These are phyloP conservation scores for Gisinianus flammeolus DNA, from an alignment of 2,888 invertebrate species.

Conservation along the genomic window DNA sequence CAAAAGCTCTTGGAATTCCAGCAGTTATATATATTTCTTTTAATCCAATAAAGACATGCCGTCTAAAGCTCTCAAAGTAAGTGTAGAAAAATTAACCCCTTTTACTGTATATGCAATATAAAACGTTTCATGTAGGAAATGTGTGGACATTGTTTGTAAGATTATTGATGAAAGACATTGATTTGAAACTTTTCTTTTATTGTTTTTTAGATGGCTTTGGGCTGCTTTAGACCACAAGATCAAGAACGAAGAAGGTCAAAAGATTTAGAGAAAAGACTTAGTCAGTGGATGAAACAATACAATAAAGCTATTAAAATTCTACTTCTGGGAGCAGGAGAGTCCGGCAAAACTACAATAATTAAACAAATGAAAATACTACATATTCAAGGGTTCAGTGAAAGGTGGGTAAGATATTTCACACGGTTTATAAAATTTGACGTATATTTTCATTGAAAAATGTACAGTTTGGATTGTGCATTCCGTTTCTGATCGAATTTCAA, in stretches of 20 bases:
- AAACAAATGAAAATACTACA: conserved; percentile 88
- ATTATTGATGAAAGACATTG: no score
- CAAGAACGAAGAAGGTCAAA: conserved; percentile 54
- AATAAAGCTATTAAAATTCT: conserved; percentile 60
- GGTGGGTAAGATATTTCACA: conserved; percentile 64
- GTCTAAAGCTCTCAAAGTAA: conserved; percentile 37
- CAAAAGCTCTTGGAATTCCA: no score
- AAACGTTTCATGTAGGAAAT: neutral
- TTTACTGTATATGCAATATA: neutral
- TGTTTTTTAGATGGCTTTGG: conserved; percentile 39
- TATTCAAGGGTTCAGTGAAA: conserved; percentile 75
- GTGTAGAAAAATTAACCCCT: neutral
- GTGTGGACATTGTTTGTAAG: no score
- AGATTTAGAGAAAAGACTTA: conserved; percentile 59
- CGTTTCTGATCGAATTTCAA: no score
- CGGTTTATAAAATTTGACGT: conserved; percentile 10
- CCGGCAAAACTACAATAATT: conserved; percentile 76
- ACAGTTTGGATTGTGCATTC: neutral
- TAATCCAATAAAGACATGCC: conserved; percentile 25
- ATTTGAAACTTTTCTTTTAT: no score
- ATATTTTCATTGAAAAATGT: neutral
- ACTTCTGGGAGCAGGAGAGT: conserved; percentile 58
- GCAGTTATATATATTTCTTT: neutral
- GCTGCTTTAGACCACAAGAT: conserved; percentile 41
- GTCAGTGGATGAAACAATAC: conserved; percentile 60